These are phyloP conservation scores for Siphonodentalium dalli DNA, from an alignment of 2,888 invertebrate species.

Conservation along the genomic window DNA sequence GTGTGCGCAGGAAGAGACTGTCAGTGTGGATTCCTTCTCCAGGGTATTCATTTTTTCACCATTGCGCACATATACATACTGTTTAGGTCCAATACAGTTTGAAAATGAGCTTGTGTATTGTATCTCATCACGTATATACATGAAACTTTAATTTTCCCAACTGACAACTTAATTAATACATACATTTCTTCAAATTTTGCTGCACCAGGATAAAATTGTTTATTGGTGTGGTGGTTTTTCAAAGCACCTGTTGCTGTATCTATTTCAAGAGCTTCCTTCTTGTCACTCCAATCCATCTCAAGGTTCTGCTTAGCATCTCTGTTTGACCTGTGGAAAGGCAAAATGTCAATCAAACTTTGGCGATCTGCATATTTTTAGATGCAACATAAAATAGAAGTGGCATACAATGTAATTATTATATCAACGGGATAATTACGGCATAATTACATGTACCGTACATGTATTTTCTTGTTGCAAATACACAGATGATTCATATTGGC, in stretches of 20 bases:
- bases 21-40: too few species aligned
- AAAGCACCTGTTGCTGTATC: constrained; percentile 77
- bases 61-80: too few species aligned
- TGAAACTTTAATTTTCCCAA: too few species aligned
- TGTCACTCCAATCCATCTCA: constrained; percentile 92
- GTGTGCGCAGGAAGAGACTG: too few species aligned
- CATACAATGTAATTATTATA: neutral
- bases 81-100: too few species aligned
- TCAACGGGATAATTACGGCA: neutral
- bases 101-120: too few species aligned
- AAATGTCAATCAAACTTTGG: neutral
- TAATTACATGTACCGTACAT: neutral
- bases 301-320: constrained; percentile 82
- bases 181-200: constrained; percentile 80
- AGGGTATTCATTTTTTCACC: too few species aligned
- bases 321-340: constrained; percentile 72
- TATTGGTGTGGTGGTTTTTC: constrained; percentile 72
- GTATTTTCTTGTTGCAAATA: too few species aligned
- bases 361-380: neutral
- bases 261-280: constrained; percentile 79
- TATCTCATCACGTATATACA: too few species aligned
- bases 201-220: constrained; percentile 82
- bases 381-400: neutral
- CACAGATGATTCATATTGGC: too few species aligned
- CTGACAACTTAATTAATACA: constrained; percentile 46